Percentiles rank a stretch among this genome's conserved stretches.
These are phyloP conservation scores for Tachina grossa DNA, from an alignment of 2,888 invertebrate genomes.

Conservation along the genomic window DNA sequence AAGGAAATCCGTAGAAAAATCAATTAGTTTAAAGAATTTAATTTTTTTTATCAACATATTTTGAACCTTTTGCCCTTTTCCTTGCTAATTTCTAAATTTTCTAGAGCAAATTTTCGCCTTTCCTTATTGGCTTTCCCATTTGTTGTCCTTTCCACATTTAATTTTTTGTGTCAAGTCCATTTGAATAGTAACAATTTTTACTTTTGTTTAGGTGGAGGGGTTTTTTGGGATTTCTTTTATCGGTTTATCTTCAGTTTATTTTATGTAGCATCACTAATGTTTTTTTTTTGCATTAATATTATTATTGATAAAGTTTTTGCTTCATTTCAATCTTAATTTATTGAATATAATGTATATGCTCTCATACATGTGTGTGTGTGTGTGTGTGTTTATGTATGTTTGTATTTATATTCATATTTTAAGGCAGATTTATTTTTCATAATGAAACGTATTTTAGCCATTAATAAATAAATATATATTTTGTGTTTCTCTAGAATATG, in stretches of 20 bases:
- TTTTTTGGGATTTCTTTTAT: not conserved
- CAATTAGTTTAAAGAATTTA: slow-evolving; percentile 43
- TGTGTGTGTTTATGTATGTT: no score
- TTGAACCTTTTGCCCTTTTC: not conserved
- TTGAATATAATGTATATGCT: slow-evolving; percentile 32
- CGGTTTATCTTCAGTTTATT: slow-evolving; percentile 45
- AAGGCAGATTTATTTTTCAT: not conserved
- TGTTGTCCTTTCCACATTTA: not conserved
- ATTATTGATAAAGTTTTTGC: slow-evolving; percentile 63
- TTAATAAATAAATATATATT: slow-evolving; percentile 32
- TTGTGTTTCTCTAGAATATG: not conserved
- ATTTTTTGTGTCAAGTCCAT: not conserved
- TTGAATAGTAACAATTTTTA: slow-evolving; percentile 13
- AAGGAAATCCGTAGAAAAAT: slow-evolving; percentile 21
- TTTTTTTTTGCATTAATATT: slow-evolving; percentile 50
- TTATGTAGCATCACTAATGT: slow-evolving; percentile 68
- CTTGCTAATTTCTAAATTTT: not conserved
- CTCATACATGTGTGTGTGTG: no score
- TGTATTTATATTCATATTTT: not conserved
- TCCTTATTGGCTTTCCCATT: not conserved
- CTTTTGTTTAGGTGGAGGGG: not conserved
- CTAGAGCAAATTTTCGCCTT: not conserved
- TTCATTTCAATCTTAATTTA: slow-evolving; percentile 66
- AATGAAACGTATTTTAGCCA: slow-evolving; percentile 15
- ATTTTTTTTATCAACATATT: not conserved